These are phyloP conservation scores for Halichoerus grypus DNA, from an alignment of 2,113 vertebrate genomes.

Conservation along the genomic window DNA sequence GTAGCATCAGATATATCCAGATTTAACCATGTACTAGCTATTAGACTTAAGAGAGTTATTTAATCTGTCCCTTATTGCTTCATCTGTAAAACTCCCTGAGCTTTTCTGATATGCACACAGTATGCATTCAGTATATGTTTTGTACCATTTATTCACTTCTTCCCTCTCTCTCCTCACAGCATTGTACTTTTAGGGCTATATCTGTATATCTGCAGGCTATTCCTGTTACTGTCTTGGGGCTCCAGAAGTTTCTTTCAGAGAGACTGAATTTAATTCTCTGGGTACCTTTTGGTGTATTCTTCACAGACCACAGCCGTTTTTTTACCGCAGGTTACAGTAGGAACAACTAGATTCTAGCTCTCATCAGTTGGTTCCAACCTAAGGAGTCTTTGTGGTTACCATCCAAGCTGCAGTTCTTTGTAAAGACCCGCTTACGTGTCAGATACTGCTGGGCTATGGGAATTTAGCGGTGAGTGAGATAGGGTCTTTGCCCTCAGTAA, in stretches of 20 bases:
- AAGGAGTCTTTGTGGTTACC: slow-evolving; percentile 39
- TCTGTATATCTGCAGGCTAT: neutral
- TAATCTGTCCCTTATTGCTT: slow-evolving; percentile 6
- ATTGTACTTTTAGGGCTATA: neutral
- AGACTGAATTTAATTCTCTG: neutral
- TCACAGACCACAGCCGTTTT: neutral
- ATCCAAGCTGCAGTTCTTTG: neutral
- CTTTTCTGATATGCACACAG: neutral
- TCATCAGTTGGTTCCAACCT: neutral
- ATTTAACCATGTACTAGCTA: slow-evolving; percentile 30
- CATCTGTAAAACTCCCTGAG: neutral
- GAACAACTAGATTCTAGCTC: slow-evolving; percentile 24
- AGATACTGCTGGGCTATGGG: neutral
- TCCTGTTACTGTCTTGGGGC: neutral
- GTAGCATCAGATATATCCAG: neutral
- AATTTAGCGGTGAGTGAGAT: slow-evolving; percentile 31
- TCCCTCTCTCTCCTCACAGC: neutral
- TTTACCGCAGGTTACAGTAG: neutral
- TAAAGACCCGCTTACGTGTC: neutral
- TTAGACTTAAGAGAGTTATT: neutral
- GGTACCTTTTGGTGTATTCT: neutral
- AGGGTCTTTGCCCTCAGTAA: neutral
- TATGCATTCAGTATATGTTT: slow-evolving; percentile 19
- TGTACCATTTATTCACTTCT: neutral
- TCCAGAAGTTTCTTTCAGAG: neutral